Evolutionary conservation across 1,140 invertebrate genomes (phyloP).

Genomic region (Popillia japonica): DNA sequence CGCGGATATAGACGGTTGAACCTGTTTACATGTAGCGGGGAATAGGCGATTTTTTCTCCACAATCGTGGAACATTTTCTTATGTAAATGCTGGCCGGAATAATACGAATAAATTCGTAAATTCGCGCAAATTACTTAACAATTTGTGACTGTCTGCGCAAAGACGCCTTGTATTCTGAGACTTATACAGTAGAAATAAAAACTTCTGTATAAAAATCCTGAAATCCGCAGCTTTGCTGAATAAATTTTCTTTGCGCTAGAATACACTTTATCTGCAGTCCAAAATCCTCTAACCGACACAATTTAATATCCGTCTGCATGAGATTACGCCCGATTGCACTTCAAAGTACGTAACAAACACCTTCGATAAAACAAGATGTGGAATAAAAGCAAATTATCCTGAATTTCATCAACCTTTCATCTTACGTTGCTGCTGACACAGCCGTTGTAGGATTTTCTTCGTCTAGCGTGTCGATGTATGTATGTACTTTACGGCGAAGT

Average conservation of each 20-base stretch:
- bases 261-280: background rate
- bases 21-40: background rate
- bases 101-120: too few species aligned
- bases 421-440: background rate
- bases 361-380: conserved; percentile 8
- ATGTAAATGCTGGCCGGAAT: too few species aligned
- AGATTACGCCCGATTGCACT: background rate
- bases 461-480: background rate
- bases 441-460: background rate
- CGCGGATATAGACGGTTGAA: background rate
- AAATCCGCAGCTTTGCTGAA: too few species aligned
- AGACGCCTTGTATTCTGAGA: too few species aligned
- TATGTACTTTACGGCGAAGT: background rate
- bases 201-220: too few species aligned
- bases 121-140: too few species aligned
- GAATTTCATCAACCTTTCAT: background rate
- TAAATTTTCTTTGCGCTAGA: background rate
- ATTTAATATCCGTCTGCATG: background rate
- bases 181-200: too few species aligned
- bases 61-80: too few species aligned
- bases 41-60: too few species aligned
- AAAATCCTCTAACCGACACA: background rate
- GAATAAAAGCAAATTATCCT: conserved; percentile 4
- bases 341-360: conserved; percentile 8
- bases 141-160: too few species aligned